A percentile compares a stretch with the other conserved stretches of the same genome.
Conservation (phyloP, 2,113 vertebrate genomes). For the Dissostichus mawsoni region DNA sequence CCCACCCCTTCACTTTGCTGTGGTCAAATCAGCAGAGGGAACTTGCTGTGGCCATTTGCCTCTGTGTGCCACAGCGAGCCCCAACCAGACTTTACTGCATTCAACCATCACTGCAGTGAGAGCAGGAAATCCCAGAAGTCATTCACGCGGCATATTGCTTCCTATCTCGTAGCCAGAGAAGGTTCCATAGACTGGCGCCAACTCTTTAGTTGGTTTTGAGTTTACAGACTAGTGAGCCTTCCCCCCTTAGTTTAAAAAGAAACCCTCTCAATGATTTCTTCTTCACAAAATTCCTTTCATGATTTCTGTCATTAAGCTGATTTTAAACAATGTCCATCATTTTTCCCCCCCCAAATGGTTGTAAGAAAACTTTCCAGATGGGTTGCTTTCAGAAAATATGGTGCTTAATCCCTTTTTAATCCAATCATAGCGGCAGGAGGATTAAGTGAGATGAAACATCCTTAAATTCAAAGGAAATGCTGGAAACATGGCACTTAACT, state of each 20-base stretch:
- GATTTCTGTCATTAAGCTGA: constrained; percentile 76
- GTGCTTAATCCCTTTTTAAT: constrained; percentile 73
- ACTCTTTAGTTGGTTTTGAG: constrained; percentile 34
- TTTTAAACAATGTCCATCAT: constrained; percentile 75
- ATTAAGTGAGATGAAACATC: constrained; percentile 58
- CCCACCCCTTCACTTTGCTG: constrained; percentile 39
- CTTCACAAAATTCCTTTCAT: constrained; percentile 48
- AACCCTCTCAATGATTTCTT: constrained; percentile 19
- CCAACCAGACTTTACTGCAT: constrained; percentile 58
- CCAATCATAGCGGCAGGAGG: constrained; percentile 64
- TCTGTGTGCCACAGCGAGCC: constrained; percentile 30
- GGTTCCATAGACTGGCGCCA: constrained; percentile 74
- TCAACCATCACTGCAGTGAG: constrained; percentile 71
- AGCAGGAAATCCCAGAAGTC: constrained; percentile 85
- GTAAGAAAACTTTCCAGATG: constrained; percentile 66
- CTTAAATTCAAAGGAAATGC: constrained; percentile 33
- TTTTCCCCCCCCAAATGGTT: constrained; percentile 39
- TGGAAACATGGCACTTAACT: constrained; percentile 12
- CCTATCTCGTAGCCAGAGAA: constrained; percentile 75
- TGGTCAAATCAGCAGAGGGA: constrained; percentile 41
- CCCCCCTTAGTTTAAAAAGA: constrained; percentile 23
- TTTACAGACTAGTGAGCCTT: constrained; percentile 39
- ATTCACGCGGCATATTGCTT: constrained; percentile 83
- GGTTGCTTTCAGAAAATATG: constrained; percentile 60
- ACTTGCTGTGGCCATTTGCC: constrained; percentile 18